Evolutionary conservation across 2,888 invertebrate genomes (phyloP), one percentile per base, ranked within the genome.

Genomic region (Neoaliturus tenellus): DNA sequence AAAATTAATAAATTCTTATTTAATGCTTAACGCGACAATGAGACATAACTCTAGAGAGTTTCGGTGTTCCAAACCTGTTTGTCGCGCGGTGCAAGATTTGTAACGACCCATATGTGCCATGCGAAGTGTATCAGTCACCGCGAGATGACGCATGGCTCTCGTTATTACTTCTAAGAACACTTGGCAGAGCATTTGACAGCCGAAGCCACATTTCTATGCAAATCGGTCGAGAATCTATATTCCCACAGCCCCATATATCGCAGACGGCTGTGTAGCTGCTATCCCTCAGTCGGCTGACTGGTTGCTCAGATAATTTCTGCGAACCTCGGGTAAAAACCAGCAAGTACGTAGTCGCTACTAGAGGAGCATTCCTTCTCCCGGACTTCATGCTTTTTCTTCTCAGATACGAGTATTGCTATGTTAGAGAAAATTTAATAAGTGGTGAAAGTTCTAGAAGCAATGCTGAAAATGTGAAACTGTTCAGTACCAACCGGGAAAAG

Each of bases 151-250:
- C 62, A 62, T 62, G 62, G 62, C 39, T 39, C 39, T 39, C 39
- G 69, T 69, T 39, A 69, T 69, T 69, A 39, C 69, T 69, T 39
- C 69, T 69, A 39, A 69, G 69, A 69, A 39, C 35, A 69, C 69
- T 69, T 69, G 69, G 69, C 69, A 69, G 69, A 69, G 69, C 69
- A 20, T 69, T 62, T 62, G 62, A 69, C 35, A 35, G 35, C 39
- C 69, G 2, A 23, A 39, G 69, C 23, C 69, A 69, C 69, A 69
- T 69, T 69, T 39, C 69, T 69, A 69, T 69, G 69, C 69, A 69
- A 69, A 69, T 69, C 35, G 39, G 20, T 39, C 2, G 39, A 39
- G 35, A 69, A 69, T 39, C 35, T 35, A 69, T 69, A 69, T 39
- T 10, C 69, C 69, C 39, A 35, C 69, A 62, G 69, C 23, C 39